phyloP scores from a whole-genome alignment of 2,113 vertebrate species.

The Cyphomyrus discorhynchus region DNA sequence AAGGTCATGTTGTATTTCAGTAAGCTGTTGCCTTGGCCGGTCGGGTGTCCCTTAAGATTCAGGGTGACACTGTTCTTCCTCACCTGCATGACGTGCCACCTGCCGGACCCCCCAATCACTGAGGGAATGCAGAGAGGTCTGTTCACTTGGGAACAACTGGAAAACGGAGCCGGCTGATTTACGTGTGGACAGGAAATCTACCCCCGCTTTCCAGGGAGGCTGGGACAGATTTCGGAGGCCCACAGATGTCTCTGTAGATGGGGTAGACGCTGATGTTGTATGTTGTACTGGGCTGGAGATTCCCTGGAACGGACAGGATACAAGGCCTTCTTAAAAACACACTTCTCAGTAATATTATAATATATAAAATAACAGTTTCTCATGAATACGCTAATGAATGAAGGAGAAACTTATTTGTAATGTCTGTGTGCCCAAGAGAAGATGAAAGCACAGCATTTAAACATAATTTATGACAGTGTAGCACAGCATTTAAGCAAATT shows the following conservation, averaged over 20 bases:
- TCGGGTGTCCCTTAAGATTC: constrained; percentile 38
- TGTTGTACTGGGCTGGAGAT: constrained; percentile 11
- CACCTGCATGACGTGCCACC: constrained; percentile 20
- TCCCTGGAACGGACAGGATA: constrained; percentile 24
- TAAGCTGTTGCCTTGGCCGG: constrained; percentile 25
- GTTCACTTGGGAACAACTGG: not conserved
- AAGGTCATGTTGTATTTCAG: constrained; percentile 34
- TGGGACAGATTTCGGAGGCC: constrained; percentile 29
- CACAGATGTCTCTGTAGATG: constrained; percentile 34
- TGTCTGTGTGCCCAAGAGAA: not conserved
- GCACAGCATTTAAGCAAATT: not conserved
- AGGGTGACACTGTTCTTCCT: constrained; percentile 32
- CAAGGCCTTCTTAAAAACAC: not conserved
- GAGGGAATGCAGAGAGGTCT: not conserved
- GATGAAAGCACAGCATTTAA: too few species aligned
- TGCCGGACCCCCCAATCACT: constrained; percentile 39
- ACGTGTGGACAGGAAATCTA: not conserved
- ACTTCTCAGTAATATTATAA: not conserved
- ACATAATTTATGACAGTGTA: not conserved
- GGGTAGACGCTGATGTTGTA: constrained; percentile 48
- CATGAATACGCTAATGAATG: not conserved
- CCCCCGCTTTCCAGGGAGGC: constrained; percentile 47
- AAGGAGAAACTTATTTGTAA: not conserved
- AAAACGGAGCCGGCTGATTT: not conserved
- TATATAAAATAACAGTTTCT: not conserved